A percentile compares a stretch with the other conserved stretches of the same genome.
Evolutionary conservation across 1,140 invertebrate species (phyloP).

Genomic region (Drosophila santomea): DNA sequence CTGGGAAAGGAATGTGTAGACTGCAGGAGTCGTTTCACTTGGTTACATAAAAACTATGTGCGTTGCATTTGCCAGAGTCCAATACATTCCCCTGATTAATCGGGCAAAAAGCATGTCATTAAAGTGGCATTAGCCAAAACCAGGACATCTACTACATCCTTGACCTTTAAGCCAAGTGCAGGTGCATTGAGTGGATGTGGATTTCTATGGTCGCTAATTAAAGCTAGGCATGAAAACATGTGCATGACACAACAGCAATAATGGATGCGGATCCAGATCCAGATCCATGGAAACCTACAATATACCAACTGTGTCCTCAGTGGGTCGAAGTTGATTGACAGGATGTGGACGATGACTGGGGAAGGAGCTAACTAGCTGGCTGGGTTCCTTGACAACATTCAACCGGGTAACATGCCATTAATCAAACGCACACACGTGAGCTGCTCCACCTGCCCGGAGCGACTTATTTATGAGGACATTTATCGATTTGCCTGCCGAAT

Average conservation of each 20-base stretch:
- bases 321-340: conserved; percentile 65
- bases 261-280: conserved; percentile 5
- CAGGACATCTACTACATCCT: conserved; percentile 9
- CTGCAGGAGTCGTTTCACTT: conserved; percentile 4
- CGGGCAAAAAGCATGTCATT: conserved; percentile 23
- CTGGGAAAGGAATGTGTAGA: conserved; percentile 19
- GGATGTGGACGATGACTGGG: conserved; percentile 47
- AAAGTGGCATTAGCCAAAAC: conserved; percentile 26
- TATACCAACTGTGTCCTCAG: conserved; percentile 47
- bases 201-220: conserved; percentile 47
- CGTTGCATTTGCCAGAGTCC: conserved; percentile 13
- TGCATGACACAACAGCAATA: conserved; percentile 49
- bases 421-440: conserved; percentile 68
- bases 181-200: conserved; percentile 25
- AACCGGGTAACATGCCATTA: conserved; percentile 36
- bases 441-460: conserved; percentile 33
- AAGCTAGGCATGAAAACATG: conserved; percentile 52
- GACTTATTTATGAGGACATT: conserved; percentile 68
- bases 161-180: conserved; percentile 56
- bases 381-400: conserved; percentile 20
- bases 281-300: conserved; percentile 53
- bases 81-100: conserved; percentile 20
- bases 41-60: conserved; percentile 39
- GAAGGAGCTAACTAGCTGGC: not conserved
- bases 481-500: conserved; percentile 77